Base-by-base conservation (phyloP, 2,888 invertebrate genomes). In the Eubasilissa splendida region DNA sequence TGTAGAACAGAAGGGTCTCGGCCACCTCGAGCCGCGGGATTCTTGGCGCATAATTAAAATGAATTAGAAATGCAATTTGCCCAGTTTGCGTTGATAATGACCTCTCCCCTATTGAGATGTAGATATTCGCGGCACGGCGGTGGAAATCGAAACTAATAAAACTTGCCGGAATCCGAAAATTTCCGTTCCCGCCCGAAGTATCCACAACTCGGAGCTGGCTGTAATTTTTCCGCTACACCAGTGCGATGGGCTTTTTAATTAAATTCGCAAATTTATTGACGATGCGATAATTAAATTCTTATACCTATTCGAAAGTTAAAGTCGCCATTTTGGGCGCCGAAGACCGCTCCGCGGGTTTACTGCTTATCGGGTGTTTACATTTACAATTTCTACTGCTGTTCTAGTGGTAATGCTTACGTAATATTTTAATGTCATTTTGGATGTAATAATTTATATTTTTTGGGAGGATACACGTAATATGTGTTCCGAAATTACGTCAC, bases 181-280 rank as follows among this genome's bases (percentile, higher is more conserved):
- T 75, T 22, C 42, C 74, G 63, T 52, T 7, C 14, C 74, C 74
- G 54, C 22, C 63, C 53, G 53, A 74, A 53, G 63, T 68, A 68
- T 14, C 68, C 42, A 4, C 14, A 50, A 50, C 8, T 68, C 50
- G n/a, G 14, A 7, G n/a, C 50, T 31, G 75, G n/a, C 22, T 31
- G 75, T 56, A 56, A 74, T 80, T 82, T 80, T 82, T 68, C 33
- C 80, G 71, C 78, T 78, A 53, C 59, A 50, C 68, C 54, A 81
- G 68, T 70, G 60, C 75, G 68, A 52, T 60, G 78, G 79, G 80
- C 79, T 80, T 82, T 82, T 82, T 82, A 80, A 82, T 82, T 82
- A 82, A 82, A 82, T 82, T 80, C 71, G 82, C 79, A 80, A 82
- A 82, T 82, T 82, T 82, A 82, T 82, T 79, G 82, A 82, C 82